Conservation (phyloP, 1,140 invertebrate genomes). For the Sitophilus oryzae region DNA sequence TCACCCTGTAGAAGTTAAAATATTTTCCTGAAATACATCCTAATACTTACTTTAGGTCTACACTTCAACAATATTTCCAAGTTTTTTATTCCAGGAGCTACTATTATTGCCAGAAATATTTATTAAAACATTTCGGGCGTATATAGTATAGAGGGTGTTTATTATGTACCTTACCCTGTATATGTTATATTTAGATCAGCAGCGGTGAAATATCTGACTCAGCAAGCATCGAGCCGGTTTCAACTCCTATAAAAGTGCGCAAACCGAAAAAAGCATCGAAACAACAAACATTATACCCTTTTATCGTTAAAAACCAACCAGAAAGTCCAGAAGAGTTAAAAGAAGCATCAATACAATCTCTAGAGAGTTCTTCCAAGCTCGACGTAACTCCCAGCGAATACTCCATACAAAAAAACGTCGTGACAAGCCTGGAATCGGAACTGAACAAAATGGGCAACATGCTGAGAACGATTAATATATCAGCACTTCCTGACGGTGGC, state of each 20-base stretch:
- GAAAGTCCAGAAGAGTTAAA: background rate
- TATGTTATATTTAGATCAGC: slow-evolving; percentile 7
- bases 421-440: background rate
- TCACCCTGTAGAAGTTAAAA: too few relatives aligned
- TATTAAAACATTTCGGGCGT: too few relatives aligned
- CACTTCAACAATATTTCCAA: too few relatives aligned
- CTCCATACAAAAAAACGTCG: background rate
- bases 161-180: too few relatives aligned
- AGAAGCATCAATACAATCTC: background rate
- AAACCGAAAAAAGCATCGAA: background rate
- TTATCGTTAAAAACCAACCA: background rate
- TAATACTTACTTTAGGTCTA: too few relatives aligned
- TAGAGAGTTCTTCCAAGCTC: background rate
- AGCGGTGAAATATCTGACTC: slow-evolving; percentile 1
- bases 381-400: slow-evolving; percentile 1
- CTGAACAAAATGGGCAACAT: background rate
- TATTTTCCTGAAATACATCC: too few relatives aligned
- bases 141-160: too few relatives aligned
- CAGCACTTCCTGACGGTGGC: slow-evolving; percentile 51
- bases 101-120: too few relatives aligned
- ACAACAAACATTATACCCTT: background rate
- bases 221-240: too few relatives aligned
- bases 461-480: slow-evolving; percentile 26
- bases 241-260: background rate
- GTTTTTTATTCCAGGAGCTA: too few relatives aligned